Conservation (phyloP, 1,140 invertebrate species). For the Scaptodrosophila lebanonensis region DNA sequence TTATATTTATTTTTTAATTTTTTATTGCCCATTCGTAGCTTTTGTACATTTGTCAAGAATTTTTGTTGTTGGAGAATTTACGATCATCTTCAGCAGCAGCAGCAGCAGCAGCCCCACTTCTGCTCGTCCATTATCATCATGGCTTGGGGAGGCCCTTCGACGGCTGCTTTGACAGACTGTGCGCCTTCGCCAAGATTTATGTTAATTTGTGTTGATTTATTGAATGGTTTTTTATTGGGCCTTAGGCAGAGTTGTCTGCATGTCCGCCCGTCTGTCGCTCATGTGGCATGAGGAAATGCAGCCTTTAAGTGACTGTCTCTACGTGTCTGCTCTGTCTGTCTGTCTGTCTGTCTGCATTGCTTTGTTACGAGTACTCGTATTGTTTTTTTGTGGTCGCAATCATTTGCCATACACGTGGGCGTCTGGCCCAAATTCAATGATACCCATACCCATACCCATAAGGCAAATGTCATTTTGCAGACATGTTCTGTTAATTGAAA, state of each 20-base stretch:
- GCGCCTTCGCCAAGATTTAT: slow-evolving; percentile 54
- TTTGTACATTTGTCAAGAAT: slow-evolving; percentile 71
- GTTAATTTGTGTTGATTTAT: slow-evolving; percentile 75
- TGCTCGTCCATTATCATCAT: too few species aligned
- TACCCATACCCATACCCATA: neutral
- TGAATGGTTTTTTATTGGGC: slow-evolving; percentile 67
- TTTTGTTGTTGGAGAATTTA: slow-evolving; percentile 66
- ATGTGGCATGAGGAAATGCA: too few species aligned
- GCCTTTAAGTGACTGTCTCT: too few species aligned
- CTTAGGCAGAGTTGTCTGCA: slow-evolving; percentile 39
- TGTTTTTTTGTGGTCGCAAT: slow-evolving; percentile 27
- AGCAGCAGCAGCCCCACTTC: neutral
- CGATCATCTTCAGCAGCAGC: slow-evolving; percentile 32
- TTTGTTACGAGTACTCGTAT: slow-evolving; percentile 2
- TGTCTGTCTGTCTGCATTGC: slow-evolving; percentile 42
- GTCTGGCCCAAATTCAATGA: slow-evolving; percentile 25
- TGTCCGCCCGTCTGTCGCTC: too few species aligned
- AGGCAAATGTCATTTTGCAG: slow-evolving; percentile 26
- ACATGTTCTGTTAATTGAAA: slow-evolving; percentile 44
- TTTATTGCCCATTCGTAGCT: slow-evolving; percentile 67
- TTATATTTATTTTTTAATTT: slow-evolving; percentile 64
- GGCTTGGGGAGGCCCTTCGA: too few species aligned
- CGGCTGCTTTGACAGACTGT: slow-evolving; percentile 48
- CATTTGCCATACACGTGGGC: too few species aligned
- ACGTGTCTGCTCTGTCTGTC: slow-evolving; percentile 42